A percentile compares a stretch with the other conserved stretches of the same genome.
Conservation (phyloP, 2,888 invertebrate genomes). For the Drosophila aldrichi region DNA sequence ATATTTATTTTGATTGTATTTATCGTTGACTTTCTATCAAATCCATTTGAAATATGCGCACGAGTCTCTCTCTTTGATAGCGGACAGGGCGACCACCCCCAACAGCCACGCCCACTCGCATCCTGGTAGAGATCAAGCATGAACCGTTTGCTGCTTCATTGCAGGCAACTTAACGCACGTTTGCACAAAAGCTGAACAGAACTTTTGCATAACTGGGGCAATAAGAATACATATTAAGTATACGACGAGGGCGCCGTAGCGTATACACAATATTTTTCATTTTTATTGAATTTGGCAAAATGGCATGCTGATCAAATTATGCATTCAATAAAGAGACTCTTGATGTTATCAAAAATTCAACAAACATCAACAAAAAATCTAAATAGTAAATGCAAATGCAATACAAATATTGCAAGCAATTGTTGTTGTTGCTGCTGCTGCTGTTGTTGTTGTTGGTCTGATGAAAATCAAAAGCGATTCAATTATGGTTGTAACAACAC, state of each 20-base stretch:
- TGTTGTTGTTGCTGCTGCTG: slow-evolving; percentile 22
- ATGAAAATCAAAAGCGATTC: slow-evolving; percentile 57
- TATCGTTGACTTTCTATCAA: slow-evolving; percentile 29
- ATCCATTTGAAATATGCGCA: slow-evolving; percentile 48
- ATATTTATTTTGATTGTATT: slow-evolving; percentile 52
- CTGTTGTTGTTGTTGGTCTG: slow-evolving; percentile 34
- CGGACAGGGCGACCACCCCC: background rate
- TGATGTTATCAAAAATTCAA: slow-evolving; percentile 22
- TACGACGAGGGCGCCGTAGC: slow-evolving; percentile 37
- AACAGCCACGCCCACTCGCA: background rate
- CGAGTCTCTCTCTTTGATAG: slow-evolving; percentile 32
- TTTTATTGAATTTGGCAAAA: slow-evolving; percentile 39
- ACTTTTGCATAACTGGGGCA: slow-evolving; percentile 34
- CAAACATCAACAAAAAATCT: slow-evolving; percentile 25
- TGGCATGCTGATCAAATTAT: slow-evolving; percentile 57
- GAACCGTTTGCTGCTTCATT: slow-evolving; percentile 65
- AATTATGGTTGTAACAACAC: slow-evolving; percentile 47
- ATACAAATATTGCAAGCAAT: slow-evolving; percentile 14
- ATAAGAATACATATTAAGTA: slow-evolving; percentile 43
- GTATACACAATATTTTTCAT: slow-evolving; percentile 40
- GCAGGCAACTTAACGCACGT: slow-evolving; percentile 71
- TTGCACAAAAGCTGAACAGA: slow-evolving; percentile 53
- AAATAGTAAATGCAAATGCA: slow-evolving; percentile 34
- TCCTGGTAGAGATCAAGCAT: slow-evolving; percentile 49
- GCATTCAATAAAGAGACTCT: slow-evolving; percentile 34